Evolutionary conservation across 1,140 invertebrate genomes (phyloP), one percentile per base, ranked within the genome.

Genomic region (Zaprionus camerounensis): DNA sequence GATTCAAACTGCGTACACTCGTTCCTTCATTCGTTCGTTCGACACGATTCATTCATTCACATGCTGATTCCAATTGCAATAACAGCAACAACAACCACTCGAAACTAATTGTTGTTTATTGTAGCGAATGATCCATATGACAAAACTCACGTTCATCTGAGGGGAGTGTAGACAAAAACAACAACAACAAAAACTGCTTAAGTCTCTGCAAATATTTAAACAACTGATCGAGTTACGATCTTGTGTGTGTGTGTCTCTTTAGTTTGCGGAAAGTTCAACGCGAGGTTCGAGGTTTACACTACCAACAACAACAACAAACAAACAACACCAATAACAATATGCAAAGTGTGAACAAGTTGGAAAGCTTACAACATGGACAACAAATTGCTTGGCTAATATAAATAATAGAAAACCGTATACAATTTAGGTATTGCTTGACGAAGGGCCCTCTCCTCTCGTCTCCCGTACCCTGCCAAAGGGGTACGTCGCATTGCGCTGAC

Each of bases 21-120:
- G 38, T 28, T 46, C 6, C 15, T n/a, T 41, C 6, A 12, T 41
- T 41, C 6, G 38, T 41, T 41, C 2, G 38, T 41, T 41, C 53
- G 44, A 34, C 82, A 68, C 76, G 73, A 88, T 36, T 84, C 71
- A 72, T 62, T 87, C 84, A 80, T 87, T 88, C 81, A 72, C 82
- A 85, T 79, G 82, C 64, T 53, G 57, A 70, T 74, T 69, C 76
- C 46, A 82, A 28, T 51, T 17, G n/a, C n/a, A 20, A 51, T 3
- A 51, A 20, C n/a, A 51, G 13, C 46, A 41, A n/a, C 38, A 41
- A 41, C 15, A n/a, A 41, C 15, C n/a, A 5, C 17, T 22, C n/a
- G 0, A 17, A 51, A 51, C 46, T 22, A 51, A 51, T 20, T 22
- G 46, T 51, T 12, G 24, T 24, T 51, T 51, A 51, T 51, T 51